A percentile compares a stretch with the other conserved stretches of the same genome.
These are phyloP conservation scores for Tupiocoris notatus DNA, from an alignment of 2,888 invertebrate species.

Conservation along the genomic window DNA sequence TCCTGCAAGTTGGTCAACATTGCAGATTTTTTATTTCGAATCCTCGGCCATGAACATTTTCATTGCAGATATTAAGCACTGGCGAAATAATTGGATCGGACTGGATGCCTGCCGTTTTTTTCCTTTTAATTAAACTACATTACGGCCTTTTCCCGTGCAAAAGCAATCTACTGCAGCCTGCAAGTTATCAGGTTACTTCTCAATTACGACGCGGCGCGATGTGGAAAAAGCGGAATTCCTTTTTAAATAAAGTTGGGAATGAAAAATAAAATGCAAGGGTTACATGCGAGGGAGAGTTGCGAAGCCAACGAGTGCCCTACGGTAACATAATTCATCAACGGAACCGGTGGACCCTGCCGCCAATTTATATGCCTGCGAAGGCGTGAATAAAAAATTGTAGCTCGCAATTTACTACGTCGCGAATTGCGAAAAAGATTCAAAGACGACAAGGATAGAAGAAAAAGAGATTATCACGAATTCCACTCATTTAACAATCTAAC, in stretches of 20 bases:
- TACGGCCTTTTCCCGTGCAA: not conserved
- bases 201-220: not conserved
- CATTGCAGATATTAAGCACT: not conserved
- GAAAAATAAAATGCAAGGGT: not conserved
- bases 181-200: not conserved
- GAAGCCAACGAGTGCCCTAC: not conserved
- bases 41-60: too few species aligned
- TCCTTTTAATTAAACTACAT: not conserved
- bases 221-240: not conserved
- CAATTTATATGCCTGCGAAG: not conserved
- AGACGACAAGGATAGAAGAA: too few species aligned
- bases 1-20: too few species aligned
- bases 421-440: not conserved
- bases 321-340: not conserved
- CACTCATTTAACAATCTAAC: too few species aligned
- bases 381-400: not conserved
- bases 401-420: not conserved
- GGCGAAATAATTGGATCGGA: not conserved
- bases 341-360: not conserved
- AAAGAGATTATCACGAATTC: too few species aligned
- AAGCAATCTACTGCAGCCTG: not conserved
- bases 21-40: too few species aligned
- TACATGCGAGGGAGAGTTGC: not conserved
- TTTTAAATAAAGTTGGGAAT: not conserved
- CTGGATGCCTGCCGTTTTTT: not conserved